Percentiles rank a stretch among this genome's conserved stretches.
These are phyloP conservation scores for Rhizomys pruinosus DNA, from an alignment of 2,113 vertebrate species.

Conservation along the genomic window DNA sequence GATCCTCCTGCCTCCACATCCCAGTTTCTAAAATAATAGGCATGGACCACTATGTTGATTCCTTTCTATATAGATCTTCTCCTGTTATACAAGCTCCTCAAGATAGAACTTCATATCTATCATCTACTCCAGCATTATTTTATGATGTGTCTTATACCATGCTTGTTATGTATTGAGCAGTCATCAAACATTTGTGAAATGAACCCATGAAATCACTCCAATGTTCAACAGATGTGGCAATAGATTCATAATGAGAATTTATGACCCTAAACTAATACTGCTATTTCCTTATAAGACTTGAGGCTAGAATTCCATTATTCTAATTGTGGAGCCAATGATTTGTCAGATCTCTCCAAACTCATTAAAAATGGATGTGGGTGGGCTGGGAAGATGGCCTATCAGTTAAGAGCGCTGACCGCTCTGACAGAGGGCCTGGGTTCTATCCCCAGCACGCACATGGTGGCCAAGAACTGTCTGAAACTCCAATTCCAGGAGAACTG, in stretches of 20 bases:
- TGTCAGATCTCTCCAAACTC: conserved; percentile 8
- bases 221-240: conserved; percentile 14
- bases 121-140: background rate
- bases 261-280: background rate
- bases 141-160: background rate
- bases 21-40: background rate
- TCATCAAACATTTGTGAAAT: conserved; percentile 23
- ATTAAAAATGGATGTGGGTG: conserved; percentile 62
- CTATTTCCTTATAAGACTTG: conserved; percentile 13
- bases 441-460: too few relatives aligned
- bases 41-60: background rate
- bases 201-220: conserved; percentile 21
- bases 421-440: too few relatives aligned
- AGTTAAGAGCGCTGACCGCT: too few relatives aligned
- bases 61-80: background rate
- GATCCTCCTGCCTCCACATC: background rate
- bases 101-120: background rate
- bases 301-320: background rate
- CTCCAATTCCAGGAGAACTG: too few relatives aligned
- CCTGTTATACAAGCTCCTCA: background rate
- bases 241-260: background rate
- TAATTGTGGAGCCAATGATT: conserved; percentile 26
- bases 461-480: too few relatives aligned
- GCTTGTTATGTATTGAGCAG: background rate
- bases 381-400: too few relatives aligned